These are phyloP conservation scores for Conopomorpha cramerella DNA, from an alignment of 1,140 invertebrate species.

Conservation along the genomic window DNA sequence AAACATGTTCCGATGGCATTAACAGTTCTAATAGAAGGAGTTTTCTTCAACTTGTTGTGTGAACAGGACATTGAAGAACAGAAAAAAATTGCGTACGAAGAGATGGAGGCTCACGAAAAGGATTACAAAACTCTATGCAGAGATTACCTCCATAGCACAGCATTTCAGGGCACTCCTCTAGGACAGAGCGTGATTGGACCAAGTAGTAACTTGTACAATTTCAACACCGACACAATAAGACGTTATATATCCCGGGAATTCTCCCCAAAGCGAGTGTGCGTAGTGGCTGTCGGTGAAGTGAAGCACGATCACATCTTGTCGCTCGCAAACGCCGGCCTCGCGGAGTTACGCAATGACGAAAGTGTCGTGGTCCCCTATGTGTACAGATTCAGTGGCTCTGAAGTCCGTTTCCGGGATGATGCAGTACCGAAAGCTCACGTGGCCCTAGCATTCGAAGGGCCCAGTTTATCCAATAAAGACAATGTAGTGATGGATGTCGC, in stretches of 20 bases:
- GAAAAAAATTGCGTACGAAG: constrained; percentile 69
- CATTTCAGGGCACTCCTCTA: constrained; percentile 73
- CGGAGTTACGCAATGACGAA: constrained; percentile 12
- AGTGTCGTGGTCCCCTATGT: constrained; percentile 6
- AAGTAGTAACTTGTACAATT: constrained; percentile 68
- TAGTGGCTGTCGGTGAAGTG: constrained; percentile 87
- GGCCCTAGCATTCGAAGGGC: constrained; percentile 74
- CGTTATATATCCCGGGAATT: constrained; percentile 83
- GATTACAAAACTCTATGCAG: constrained; percentile 73
- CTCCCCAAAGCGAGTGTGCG: constrained; percentile 78
- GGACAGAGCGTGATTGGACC: constrained; percentile 75
- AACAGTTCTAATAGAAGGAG: constrained; percentile 73
- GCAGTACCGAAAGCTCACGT: constrained; percentile 73
- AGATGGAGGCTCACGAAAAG: constrained; percentile 76
- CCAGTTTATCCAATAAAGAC: constrained; percentile 19
- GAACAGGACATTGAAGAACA: constrained; percentile 71
- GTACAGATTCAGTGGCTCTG: constrained; percentile 60
- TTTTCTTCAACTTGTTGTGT: constrained; percentile 65
- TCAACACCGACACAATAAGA: constrained; percentile 68
- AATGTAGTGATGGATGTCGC: constrained; percentile 21
- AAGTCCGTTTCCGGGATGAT: constrained; percentile 68
- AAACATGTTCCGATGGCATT: constrained; percentile 64
- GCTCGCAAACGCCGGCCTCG: constrained; percentile 75
- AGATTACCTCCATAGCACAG: constrained; percentile 75
- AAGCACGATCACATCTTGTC: constrained; percentile 77